Percentiles rank a stretch among this genome's conserved stretches.
phyloP scores from a whole-genome alignment of 1,140 invertebrate genomes.

The Drosophila arizonae region DNA sequence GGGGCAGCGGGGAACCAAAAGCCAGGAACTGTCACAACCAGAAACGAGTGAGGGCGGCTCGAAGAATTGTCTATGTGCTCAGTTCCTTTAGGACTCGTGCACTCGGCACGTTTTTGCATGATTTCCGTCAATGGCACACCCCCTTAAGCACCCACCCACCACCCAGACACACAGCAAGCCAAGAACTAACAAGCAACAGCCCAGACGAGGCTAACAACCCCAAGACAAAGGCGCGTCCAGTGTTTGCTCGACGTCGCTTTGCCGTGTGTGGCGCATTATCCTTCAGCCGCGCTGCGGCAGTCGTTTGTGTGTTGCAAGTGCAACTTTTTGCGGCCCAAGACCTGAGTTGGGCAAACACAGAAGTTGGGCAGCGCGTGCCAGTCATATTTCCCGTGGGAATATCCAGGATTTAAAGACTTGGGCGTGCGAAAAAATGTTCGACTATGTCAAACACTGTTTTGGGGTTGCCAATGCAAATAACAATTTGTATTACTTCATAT shows the following conservation, averaged over 20 bases:
- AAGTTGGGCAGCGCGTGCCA: constrained; percentile 38
- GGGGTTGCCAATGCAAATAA: no score
- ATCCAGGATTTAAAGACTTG: constrained; percentile 45
- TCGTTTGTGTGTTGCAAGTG: constrained; percentile 61
- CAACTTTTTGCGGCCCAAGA: constrained; percentile 43
- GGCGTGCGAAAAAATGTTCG: constrained; percentile 59
- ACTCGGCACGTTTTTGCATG: constrained; percentile 72
- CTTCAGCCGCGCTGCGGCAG: constrained; percentile 67
- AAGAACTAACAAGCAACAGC: neutral
- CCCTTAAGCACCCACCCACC: neutral
- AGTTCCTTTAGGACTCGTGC: constrained; percentile 59
- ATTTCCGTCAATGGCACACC: constrained; percentile 56
- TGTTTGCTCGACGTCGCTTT: constrained; percentile 33
- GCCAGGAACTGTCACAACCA: constrained; percentile 59
- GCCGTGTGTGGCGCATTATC: constrained; percentile 73
- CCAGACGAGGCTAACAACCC: constrained; percentile 40
- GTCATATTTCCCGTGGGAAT: constrained; percentile 68
- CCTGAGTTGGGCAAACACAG: neutral
- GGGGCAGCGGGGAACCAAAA: constrained; percentile 7
- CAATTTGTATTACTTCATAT: neutral
- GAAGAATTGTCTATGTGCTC: constrained; percentile 43
- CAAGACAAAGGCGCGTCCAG: constrained; percentile 55
- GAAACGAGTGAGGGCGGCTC: constrained; percentile 29
- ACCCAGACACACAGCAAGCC: neutral
- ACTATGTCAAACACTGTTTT: neutral